Evolutionary conservation across 2,797 vertebrate genomes (phyloP).

Genomic region (Squalus acanthias): DNA sequence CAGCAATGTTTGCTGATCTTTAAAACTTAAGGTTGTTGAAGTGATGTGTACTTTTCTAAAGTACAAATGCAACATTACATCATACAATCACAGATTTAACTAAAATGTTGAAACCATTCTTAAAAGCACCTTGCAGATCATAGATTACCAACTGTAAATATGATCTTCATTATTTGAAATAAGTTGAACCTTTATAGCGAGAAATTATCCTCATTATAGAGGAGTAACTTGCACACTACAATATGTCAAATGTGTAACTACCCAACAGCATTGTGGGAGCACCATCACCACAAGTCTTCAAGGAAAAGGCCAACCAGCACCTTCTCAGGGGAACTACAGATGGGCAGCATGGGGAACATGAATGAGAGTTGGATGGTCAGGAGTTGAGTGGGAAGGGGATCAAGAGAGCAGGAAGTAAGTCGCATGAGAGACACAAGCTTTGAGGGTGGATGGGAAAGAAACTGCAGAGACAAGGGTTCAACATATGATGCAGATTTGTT

Average conservation of each 20-base stretch:
- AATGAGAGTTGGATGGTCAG: not conserved
- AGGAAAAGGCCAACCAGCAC: not conserved
- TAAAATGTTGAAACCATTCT: not conserved
- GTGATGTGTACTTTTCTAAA: not conserved
- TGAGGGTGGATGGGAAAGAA: not conserved
- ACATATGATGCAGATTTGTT: not conserved
- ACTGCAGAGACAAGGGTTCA: not conserved
- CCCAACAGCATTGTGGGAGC: not conserved
- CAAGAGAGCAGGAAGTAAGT: not conserved
- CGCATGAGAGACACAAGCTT: not conserved
- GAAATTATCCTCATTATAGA: not conserved
- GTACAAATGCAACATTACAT: not conserved
- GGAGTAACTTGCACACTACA: not conserved
- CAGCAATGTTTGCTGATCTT: constrained; percentile 5
- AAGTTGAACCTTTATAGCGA: not conserved
- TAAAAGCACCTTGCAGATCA: not conserved
- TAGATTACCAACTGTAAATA: not conserved
- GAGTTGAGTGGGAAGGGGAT: not conserved
- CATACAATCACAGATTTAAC: not conserved
- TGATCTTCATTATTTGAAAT: not conserved
- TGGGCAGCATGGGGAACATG: not conserved
- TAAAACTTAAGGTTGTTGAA: not conserved
- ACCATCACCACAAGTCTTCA: not conserved
- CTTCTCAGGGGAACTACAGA: not conserved
- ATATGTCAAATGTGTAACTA: not conserved